phyloP scores from a whole-genome alignment of 2,797 vertebrate genomes.

The Mionectes olivaceus region DNA sequence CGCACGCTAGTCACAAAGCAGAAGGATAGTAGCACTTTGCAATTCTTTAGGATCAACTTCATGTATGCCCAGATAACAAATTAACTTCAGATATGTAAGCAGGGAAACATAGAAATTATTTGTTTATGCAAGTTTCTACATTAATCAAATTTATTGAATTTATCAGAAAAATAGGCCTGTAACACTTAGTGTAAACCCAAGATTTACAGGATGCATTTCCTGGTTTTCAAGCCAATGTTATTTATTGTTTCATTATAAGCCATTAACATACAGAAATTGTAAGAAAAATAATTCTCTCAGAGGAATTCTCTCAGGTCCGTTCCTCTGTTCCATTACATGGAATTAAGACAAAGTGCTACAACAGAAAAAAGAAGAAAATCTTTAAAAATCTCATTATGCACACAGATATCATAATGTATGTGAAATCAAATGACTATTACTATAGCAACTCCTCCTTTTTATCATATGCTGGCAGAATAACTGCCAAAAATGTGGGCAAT shows the following conservation, averaged over 20 bases:
- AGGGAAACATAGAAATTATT: background rate
- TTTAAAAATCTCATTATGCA: background rate
- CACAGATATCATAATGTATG: background rate
- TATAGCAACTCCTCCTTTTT: conserved; percentile 41
- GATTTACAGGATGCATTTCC: background rate
- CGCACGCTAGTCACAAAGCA: background rate
- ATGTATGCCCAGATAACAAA: background rate
- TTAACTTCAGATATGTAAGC: background rate
- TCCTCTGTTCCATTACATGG: background rate
- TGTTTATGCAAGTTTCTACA: background rate
- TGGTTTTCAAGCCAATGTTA: background rate
- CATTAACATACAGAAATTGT: background rate
- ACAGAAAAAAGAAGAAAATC: background rate
- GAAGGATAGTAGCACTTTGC: background rate
- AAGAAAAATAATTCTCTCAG: background rate
- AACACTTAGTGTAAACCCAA: background rate
- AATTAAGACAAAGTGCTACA: conserved; percentile 8
- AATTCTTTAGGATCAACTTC: background rate
- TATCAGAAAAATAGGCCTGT: background rate
- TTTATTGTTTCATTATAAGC: background rate
- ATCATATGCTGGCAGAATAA: background rate
- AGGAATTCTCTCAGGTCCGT: background rate
- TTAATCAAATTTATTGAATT: background rate
- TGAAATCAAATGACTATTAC: background rate
- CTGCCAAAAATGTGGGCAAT: background rate